Percentiles rank a stretch among this genome's conserved stretches.
phyloP scores from a whole-genome alignment of 2,888 invertebrate species.

The Apamea epomidion region DNA sequence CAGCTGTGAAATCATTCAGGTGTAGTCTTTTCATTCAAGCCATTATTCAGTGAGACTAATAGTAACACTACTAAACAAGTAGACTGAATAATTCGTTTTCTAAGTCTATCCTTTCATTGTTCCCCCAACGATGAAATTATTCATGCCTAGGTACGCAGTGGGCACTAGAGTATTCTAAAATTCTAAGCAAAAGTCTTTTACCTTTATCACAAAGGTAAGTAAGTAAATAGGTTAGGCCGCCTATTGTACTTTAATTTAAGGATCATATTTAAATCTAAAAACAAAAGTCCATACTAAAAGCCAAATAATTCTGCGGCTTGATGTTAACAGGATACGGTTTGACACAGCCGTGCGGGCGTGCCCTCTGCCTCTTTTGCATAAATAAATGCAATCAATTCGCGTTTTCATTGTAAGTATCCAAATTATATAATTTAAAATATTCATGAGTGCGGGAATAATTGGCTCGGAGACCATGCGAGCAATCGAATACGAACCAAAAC shows the following conservation, averaged over 20 bases:
- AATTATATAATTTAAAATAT: conserved; percentile 12
- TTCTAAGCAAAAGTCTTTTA: conserved; percentile 1
- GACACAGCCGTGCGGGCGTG: conserved; percentile 30
- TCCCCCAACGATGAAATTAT: conserved; percentile 37
- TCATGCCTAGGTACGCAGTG: conserved; percentile 25
- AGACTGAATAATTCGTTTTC: conserved; percentile 25
- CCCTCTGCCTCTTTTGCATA: conserved; percentile 33
- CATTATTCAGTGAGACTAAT: conserved; percentile 5
- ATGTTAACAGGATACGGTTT: conserved; percentile 27
- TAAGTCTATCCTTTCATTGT: conserved; percentile 20
- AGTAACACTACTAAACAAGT: not conserved
- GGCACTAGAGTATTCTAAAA: conserved; percentile 8
- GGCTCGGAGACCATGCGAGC: not conserved
- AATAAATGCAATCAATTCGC: conserved; percentile 29
- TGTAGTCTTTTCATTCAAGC: conserved; percentile 10
- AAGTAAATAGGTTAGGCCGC: conserved; percentile 8
- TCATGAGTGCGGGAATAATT: not conserved
- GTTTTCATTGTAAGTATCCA: conserved; percentile 11
- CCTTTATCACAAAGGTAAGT: conserved; percentile 32
- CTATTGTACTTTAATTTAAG: conserved; percentile 32
- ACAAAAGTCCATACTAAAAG: conserved; percentile 21
- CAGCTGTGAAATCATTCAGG: conserved; percentile 25
- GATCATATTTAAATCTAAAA: conserved; percentile 10
- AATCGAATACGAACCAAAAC: not conserved
- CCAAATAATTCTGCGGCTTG: conserved; percentile 33